Base-by-base conservation (phyloP, 1,140 invertebrate species). In the Orussus abietinus region DNA sequence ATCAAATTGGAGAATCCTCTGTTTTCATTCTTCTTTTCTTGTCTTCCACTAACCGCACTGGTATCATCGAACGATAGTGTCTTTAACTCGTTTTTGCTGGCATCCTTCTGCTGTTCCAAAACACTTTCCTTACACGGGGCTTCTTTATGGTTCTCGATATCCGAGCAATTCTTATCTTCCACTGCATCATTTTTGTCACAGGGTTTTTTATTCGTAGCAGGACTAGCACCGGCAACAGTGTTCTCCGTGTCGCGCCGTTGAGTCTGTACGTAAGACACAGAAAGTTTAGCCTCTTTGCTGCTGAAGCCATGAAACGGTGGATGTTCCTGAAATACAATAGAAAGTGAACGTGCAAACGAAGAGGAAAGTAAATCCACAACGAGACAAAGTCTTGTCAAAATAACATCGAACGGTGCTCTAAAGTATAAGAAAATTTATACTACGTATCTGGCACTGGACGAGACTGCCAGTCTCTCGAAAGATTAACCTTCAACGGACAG, bases 291-390 rank as follows among this genome's bases (percentile, higher is more conserved):
- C 45, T 73, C 69, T 45, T 59, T 66, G 45, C 56, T 70, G 47
- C 69, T 73, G 53, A 74, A 73, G 41, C 70, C 70, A 45, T 71
- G 70, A 45, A 74, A 72, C 32, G 67, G 61, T 48, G 57, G 52
- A 57, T 68, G 62, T 59, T 64, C 64, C 71, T 72, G 44, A 10
- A 53, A 44, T 34, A 51, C 44, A 38, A 29, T 42, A 31, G 1
- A 10, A 28, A 14, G 12, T 9, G n/a, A 47, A 13, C 19, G 18
- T 21, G 29, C 10, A 42, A 42, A 21, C n/a, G 43, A 32, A 40
- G 9, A 40, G 21, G 17, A 11, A 40, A 28, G 20, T n/a, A n/a
- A 18, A 15, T 11, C 9, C 25, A 25, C 25, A 9, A 22, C 12
- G 7, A 22, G 17, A 21, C 19, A 4, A 17, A 4, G 17, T 11